Base-by-base conservation (phyloP, 2,888 invertebrate genomes). In the Thecophora atra region DNA sequence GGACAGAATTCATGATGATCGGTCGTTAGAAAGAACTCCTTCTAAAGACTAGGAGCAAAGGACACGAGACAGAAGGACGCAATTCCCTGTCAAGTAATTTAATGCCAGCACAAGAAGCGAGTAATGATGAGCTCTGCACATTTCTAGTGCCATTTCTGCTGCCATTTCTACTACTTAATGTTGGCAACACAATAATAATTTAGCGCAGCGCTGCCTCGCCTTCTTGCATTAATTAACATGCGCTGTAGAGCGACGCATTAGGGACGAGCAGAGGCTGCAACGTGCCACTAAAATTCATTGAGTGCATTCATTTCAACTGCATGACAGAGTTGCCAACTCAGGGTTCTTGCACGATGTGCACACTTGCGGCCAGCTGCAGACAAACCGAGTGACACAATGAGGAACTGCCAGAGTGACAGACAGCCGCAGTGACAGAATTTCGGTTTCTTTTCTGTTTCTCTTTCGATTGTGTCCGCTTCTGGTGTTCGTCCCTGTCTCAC, bases 101-200 rank as follows among this genome's bases (percentile, higher is more conserved):
- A 28, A 58, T 1, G 2, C 26, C 58, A 58, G 26, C 24, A 26
- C 58, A 28, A 58, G 17, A 21, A 24, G 3, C 26, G 15, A 3
- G 24, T 58, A 58, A 58, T 24, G 58, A 63, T 15, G 26, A 17
- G 47, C 64, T 21, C 15, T 44, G 42, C 62, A 37, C 37, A 37
- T 30, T 30, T 30, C 30, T 30, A 30, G 5, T 30, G 13, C 54
- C 54, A 54, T 54, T 54, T 21, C 8, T 54, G 21, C 19, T 54
- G 7, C 58, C 58, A 63, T 37, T 63, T 63, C 63, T 42, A 15
- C 44, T 44, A 24, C 44, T 63, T 63, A 63, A 42, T 44, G 63
- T 13, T 44, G 26, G 44, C 44, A 44, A 37, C 37, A 37, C 37
- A 37, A 1, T 37, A 37, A 44, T 42, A 63, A 63, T 63, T 63